A percentile compares a stretch with the other conserved stretches of the same genome.
These are phyloP conservation scores for Caenorhabditis imperialis DNA, from an alignment of 2,888 invertebrate genomes.

Conservation along the genomic window DNA sequence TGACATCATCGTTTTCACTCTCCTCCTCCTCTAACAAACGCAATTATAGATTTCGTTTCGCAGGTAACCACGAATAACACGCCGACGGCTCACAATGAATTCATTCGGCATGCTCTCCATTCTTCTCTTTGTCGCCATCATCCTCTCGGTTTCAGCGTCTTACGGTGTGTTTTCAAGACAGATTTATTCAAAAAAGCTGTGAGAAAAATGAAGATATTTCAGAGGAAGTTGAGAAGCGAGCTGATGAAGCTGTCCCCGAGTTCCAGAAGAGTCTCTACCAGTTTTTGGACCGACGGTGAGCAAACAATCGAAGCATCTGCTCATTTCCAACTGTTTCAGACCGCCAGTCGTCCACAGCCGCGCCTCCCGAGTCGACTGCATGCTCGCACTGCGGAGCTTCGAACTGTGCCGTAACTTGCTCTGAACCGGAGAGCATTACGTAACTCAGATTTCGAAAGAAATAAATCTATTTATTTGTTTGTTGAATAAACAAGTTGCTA, in stretches of 20 bases:
- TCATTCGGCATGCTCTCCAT: slow-evolving; percentile 32
- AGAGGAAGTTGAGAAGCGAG: slow-evolving; percentile 31
- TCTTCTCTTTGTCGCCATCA: slow-evolving; percentile 11
- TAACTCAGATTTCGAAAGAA: no score
- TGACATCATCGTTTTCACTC: slow-evolving; percentile 13
- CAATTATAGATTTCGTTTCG: slow-evolving; percentile 31
- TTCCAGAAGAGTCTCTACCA: slow-evolving; percentile 32
- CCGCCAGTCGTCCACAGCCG: slow-evolving; percentile 53
- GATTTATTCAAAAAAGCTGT: no score
- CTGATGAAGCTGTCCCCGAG: slow-evolving; percentile 26
- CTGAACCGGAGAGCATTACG: not conserved
- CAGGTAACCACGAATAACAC: slow-evolving; percentile 28
- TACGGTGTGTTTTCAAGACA: slow-evolving; percentile 17
- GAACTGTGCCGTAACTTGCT: slow-evolving; percentile 57
- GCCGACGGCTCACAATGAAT: slow-evolving; percentile 13
- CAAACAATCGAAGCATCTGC: not conserved
- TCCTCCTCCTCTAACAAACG: slow-evolving; percentile 14
- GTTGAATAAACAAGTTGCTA: no score
- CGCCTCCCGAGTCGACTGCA: slow-evolving; percentile 54
- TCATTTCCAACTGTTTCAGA: slow-evolving; percentile 10
- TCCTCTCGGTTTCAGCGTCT: slow-evolving; percentile 28
- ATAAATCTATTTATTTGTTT: slow-evolving; percentile 36
- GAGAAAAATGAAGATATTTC: no score
- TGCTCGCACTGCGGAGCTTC: slow-evolving; percentile 58
- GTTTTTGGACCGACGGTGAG: slow-evolving; percentile 32